A percentile compares a stretch with the other conserved stretches of the same genome.
Conservation (phyloP, 2,888 invertebrate genomes). For the Apoda limacodes region DNA sequence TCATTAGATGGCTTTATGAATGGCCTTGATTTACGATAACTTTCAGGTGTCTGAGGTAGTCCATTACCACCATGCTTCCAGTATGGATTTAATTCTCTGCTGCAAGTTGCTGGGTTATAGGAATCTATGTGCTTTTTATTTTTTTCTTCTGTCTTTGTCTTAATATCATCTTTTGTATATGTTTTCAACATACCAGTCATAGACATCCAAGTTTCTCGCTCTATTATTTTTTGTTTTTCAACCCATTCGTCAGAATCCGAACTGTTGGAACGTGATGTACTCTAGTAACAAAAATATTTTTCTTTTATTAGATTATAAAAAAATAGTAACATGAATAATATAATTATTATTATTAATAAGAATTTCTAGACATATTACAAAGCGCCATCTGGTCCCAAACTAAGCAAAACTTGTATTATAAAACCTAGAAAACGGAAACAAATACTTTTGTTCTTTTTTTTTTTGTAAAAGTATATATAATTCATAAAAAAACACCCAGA, state of each 20-base stretch:
- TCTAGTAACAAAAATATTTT: slow-evolving; percentile 22
- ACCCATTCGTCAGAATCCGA: slow-evolving; percentile 71
- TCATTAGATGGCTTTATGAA: slow-evolving; percentile 51
- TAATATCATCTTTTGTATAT: slow-evolving; percentile 54
- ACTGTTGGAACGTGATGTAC: slow-evolving; percentile 38
- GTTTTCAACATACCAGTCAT: slow-evolving; percentile 66
- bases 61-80: slow-evolving; percentile 93
- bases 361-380: no score
- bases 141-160: slow-evolving; percentile 58
- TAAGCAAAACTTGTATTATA: no score
- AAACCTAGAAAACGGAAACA: no score
- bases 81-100: slow-evolving; percentile 88
- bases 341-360: no score
- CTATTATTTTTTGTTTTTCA: slow-evolving; percentile 50
- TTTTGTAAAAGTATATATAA: no score
- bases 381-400: no score
- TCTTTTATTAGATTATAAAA: no score
- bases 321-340: no score
- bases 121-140: slow-evolving; percentile 66
- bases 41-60: slow-evolving; percentile 70
- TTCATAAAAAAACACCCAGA: no score
- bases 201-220: slow-evolving; percentile 86
- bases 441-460: no score
- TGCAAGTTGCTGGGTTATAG: slow-evolving; percentile 78
- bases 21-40: slow-evolving; percentile 39